Percentiles rank a stretch among this genome's conserved stretches.
These are phyloP conservation scores for Megatriorchis doriae DNA, from an alignment of 2,113 vertebrate species.

Conservation along the genomic window DNA sequence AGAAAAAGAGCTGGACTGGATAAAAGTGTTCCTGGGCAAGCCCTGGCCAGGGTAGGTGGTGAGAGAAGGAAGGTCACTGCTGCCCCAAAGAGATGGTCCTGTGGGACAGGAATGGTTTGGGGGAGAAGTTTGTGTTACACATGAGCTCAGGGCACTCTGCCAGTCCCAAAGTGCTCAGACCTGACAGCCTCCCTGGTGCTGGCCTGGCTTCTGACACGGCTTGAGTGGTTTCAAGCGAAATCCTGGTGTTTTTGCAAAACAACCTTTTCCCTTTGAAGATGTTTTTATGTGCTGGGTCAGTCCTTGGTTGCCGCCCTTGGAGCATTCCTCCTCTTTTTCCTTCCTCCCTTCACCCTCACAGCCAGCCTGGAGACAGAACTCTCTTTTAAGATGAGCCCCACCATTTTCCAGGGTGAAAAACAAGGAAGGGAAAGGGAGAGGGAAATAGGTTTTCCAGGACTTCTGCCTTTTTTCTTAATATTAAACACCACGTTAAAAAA, in stretches of 20 bases:
- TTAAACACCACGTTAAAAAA: neutral
- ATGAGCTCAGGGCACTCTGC: accelerated
- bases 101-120: accelerated
- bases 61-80: neutral
- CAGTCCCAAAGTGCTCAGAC: neutral
- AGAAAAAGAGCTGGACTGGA: neutral
- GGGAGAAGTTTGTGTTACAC: neutral
- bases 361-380: neutral
- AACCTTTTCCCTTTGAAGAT: neutral
- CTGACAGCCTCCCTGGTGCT: neutral
- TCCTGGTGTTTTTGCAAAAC: neutral
- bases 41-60: neutral
- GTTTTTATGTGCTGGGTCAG: neutral
- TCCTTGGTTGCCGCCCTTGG: accelerated
- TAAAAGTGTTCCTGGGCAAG: neutral
- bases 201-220: neutral
- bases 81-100: neutral
- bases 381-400: neutral
- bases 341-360: neutral
- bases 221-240: neutral
- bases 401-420: neutral
- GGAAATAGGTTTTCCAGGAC: neutral
- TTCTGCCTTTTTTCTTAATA: neutral
- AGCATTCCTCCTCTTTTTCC: neutral
- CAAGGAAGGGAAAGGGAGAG: neutral